A percentile compares a stretch with the other conserved stretches of the same genome.
phyloP scores from a whole-genome alignment of 2,113 vertebrate genomes.

The Pelusios castaneus region DNA sequence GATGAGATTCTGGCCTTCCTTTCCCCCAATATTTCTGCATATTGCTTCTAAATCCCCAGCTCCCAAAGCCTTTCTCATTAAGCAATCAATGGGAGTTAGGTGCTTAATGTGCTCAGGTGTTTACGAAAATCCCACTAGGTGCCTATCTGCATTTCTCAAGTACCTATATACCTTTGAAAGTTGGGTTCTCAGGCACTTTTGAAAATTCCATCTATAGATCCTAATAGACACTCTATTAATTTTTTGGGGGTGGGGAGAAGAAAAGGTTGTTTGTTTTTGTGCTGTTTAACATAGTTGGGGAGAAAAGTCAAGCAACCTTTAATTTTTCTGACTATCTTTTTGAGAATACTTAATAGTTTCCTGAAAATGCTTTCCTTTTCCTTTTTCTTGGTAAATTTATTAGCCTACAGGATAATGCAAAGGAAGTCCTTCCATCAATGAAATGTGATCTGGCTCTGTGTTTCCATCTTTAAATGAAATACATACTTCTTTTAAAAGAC shows the following conservation, averaged over 20 bases:
- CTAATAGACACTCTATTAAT: background rate
- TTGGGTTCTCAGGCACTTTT: background rate
- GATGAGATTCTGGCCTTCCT: background rate
- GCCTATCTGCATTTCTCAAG: background rate
- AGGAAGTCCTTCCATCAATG: background rate
- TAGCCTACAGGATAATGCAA: background rate
- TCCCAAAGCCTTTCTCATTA: background rate
- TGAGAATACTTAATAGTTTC: background rate
- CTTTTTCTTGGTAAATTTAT: background rate
- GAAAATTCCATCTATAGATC: background rate
- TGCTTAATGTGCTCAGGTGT: background rate
- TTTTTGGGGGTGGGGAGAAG: background rate
- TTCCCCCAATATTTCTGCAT: background rate
- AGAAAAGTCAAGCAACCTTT: background rate
- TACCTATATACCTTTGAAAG: background rate
- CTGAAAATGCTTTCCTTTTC: background rate
- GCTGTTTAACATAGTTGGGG: background rate
- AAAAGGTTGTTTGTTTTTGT: background rate
- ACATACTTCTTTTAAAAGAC: slow-evolving; percentile 4
- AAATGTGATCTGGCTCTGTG: background rate
- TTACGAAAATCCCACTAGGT: background rate
- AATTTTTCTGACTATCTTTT: background rate
- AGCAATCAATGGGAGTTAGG: background rate
- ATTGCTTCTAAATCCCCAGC: background rate
- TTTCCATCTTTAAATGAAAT: background rate